These are phyloP conservation scores for Thelaira solivaga DNA, from an alignment of 2,888 invertebrate species.

Conservation along the genomic window DNA sequence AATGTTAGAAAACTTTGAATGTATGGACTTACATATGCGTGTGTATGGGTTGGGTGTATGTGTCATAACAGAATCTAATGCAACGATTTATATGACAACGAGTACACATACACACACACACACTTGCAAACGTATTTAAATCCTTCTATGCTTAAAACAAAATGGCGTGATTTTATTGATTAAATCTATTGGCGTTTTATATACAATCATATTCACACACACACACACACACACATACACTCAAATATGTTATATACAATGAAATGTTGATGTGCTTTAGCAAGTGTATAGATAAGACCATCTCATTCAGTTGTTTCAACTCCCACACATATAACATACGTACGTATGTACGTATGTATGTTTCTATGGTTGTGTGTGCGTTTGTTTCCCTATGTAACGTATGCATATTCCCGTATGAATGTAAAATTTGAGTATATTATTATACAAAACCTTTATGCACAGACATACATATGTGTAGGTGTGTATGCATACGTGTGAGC, in stretches of 20 bases:
- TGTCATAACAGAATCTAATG: no score
- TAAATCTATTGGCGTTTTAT: conserved; percentile 54
- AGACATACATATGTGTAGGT: background rate
- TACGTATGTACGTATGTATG: no score
- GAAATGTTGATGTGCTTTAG: conserved; percentile 2
- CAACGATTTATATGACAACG: background rate
- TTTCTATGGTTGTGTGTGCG: no score
- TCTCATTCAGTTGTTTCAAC: conserved; percentile 39
- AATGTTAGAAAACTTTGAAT: no score
- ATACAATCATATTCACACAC: background rate
- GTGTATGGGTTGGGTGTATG: background rate
- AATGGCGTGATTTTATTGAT: conserved; percentile 62
- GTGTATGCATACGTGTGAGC: background rate
- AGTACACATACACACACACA: no score
- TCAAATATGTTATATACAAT: background rate
- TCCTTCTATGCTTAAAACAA: conserved; percentile 51
- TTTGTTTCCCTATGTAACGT: no score
- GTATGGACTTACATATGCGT: no score
- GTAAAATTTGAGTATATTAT: conserved; percentile 3
- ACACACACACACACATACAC: background rate
- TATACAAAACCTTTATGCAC: background rate
- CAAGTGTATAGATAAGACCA: conserved; percentile 14
- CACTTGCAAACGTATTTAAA: conserved; percentile 12
- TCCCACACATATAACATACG: conserved; percentile 27
- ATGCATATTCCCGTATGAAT: background rate